Percentiles rank a stretch among this genome's conserved stretches.
phyloP scores from a whole-genome alignment of 2,888 invertebrate genomes.

The Melikaiella ostensackeni region DNA sequence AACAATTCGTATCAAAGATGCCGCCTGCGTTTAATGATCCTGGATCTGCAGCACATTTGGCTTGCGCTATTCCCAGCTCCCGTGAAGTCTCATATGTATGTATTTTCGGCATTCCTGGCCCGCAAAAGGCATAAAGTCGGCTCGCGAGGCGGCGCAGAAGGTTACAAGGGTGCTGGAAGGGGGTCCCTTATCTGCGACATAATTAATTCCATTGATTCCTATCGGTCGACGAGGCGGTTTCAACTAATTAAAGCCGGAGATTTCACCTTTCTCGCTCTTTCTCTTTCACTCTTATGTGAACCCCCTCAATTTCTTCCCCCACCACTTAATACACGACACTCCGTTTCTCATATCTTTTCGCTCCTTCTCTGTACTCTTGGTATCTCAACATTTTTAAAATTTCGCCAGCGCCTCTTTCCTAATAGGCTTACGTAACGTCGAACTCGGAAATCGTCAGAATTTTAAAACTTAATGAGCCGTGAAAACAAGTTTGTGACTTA shows the following conservation, averaged over 20 bases:
- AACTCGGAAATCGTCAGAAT: slow-evolving; percentile 47
- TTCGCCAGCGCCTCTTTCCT: slow-evolving; percentile 59
- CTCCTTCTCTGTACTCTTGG: slow-evolving; percentile 50
- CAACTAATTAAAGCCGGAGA: slow-evolving; percentile 74
- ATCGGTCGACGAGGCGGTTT: slow-evolving; percentile 70
- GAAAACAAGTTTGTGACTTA: slow-evolving; percentile 54
- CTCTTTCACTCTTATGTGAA: slow-evolving; percentile 52
- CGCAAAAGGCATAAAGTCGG: slow-evolving; percentile 46
- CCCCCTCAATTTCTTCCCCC: slow-evolving; percentile 49
- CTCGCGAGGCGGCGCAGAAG: slow-evolving; percentile 56
- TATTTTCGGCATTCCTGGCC: slow-evolving; percentile 36
- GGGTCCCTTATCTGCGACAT: slow-evolving; percentile 73
- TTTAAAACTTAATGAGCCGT: slow-evolving; percentile 51
- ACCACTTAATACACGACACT: slow-evolving; percentile 5
- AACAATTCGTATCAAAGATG: slow-evolving; percentile 37
- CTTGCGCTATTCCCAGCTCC: slow-evolving; percentile 33
- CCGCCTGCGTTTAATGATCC: slow-evolving; percentile 33
- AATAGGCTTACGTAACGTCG: slow-evolving; percentile 65
- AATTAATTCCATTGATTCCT: slow-evolving; percentile 75
- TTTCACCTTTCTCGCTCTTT: slow-evolving; percentile 42
- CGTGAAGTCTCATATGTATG: slow-evolving; percentile 37
- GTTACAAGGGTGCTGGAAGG: slow-evolving; percentile 59
- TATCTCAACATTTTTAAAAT: slow-evolving; percentile 64
- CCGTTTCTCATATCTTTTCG: slow-evolving; percentile 46
- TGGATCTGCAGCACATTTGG: slow-evolving; percentile 30